Conservation (phyloP, 2,888 invertebrate species). For the Frankliniella intonsa region DNA sequence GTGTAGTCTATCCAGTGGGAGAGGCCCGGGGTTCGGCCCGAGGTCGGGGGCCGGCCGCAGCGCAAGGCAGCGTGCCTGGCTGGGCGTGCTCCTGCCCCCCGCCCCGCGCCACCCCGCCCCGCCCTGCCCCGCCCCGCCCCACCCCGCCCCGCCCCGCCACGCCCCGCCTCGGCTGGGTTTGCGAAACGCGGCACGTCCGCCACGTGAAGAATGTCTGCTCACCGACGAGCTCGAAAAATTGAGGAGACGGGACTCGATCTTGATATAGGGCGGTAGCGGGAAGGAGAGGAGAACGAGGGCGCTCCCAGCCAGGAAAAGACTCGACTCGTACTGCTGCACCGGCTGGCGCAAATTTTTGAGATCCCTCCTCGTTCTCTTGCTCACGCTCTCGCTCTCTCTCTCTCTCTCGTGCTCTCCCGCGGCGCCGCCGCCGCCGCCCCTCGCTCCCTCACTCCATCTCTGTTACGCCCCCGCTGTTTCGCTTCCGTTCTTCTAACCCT, state of each 20-base stretch:
- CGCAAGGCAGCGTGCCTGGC: not conserved
- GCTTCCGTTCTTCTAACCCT: not conserved
- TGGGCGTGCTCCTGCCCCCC: not conserved
- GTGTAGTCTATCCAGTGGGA: no score
- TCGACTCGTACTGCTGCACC: not conserved
- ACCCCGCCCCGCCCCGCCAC: not conserved
- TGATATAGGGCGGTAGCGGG: not conserved
- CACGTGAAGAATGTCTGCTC: conserved; percentile 6
- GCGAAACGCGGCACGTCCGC: not conserved
- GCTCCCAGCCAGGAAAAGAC: not conserved
- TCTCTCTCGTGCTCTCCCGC: not conserved
- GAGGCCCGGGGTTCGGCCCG: no score
- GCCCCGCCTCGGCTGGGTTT: not conserved
- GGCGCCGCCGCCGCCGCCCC: no score
- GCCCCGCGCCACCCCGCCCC: not conserved
- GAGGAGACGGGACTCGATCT: not conserved
- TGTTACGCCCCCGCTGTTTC: not conserved
- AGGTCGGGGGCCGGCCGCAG: no score
- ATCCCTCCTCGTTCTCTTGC: not conserved
- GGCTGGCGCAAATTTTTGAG: not conserved
- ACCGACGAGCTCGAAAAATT: not conserved
- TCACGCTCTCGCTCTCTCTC: not conserved
- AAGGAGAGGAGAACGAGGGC: not conserved
- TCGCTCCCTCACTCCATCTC: not conserved
- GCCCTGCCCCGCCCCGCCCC: not conserved